Base-by-base conservation (phyloP, 2,888 invertebrate genomes). In the Drosophila mettleri region DNA sequence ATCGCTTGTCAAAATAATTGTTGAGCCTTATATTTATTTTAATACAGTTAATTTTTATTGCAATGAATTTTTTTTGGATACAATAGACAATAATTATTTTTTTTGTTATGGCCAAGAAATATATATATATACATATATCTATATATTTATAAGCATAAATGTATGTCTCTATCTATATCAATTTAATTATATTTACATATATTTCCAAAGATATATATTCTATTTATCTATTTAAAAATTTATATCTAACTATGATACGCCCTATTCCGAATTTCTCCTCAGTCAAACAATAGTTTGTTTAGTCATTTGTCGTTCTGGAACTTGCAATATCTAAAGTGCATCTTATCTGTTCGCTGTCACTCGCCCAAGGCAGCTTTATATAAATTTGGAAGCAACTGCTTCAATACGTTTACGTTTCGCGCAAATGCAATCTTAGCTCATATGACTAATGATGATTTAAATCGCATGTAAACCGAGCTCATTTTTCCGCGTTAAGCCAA, bases 361-460 rank as follows among this genome's bases (percentile, higher is more conserved):
- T n/a, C 1, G 20, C 9, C 3, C 9, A 12, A 20, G 20, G 8
- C 29, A n/a, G n/a, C 12, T 10, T 34, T 18, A 33, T 38, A 27
- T 20, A 12, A 14, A 36, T 24, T 14, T 29, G n/a, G 3, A n/a
- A 33, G 45, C 29, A 10, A 22, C 34, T 29, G 31, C 10, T 55
- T 27, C 69, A 49, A 68, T 57, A 74, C 27, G 75, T 38, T 69
- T 48, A 16, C 36, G 12, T 27, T 55, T 18, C 14, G 33, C 18
- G 4, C 18, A 24, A 20, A 20, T 38, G 34, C 33, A 66, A 53
- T 53, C 43, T 60, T n/a, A 48, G n/a, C 53, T 66, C 38, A 51
- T 60, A 43, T 85, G 87, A 81, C 87, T 87, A 87, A 81, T 81
- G 82, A 81, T 69, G 60, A 69, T 58, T 66, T 73, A 76, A 81